phyloP scores from a whole-genome alignment of 2,888 invertebrate species.

The Drosophila quinaria region DNA sequence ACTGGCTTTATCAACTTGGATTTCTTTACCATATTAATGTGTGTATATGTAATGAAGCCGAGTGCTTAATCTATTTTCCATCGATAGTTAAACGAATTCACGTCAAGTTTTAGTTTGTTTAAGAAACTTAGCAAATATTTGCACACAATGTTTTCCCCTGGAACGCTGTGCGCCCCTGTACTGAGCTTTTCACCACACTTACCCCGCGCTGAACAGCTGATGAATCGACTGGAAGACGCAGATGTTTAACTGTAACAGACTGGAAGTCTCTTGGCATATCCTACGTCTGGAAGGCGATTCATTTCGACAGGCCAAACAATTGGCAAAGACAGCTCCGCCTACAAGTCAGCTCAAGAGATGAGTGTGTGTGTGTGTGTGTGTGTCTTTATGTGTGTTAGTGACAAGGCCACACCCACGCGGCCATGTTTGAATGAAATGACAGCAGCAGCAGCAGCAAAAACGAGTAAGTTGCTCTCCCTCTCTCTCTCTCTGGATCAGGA shows the following conservation, averaged over 20 bases:
- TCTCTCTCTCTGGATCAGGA: conserved; percentile 36
- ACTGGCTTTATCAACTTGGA: background rate
- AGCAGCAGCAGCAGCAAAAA: conserved; percentile 45
- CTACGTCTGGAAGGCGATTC: conserved; percentile 57
- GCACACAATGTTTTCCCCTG: conserved; percentile 7
- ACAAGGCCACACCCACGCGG: conserved; percentile 85
- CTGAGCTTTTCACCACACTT: conserved; percentile 71
- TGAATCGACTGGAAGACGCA: conserved; percentile 67
- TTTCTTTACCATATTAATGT: conserved; percentile 1
- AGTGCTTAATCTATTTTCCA: conserved; percentile 11
- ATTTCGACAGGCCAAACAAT: conserved; percentile 61
- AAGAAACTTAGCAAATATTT: conserved; percentile 35
- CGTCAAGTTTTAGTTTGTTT: conserved; percentile 16
- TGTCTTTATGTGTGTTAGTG: conserved; percentile 24
- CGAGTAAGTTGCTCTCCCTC: conserved; percentile 55
- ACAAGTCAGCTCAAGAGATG: conserved; percentile 39
- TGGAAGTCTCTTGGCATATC: conserved; percentile 39
- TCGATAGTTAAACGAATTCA: conserved; percentile 4
- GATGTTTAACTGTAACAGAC: conserved; percentile 26
- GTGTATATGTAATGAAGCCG: conserved; percentile 9
- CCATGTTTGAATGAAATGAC: conserved; percentile 83
- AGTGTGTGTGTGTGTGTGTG: conserved; percentile 18
- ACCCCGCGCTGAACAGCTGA: conserved; percentile 67
- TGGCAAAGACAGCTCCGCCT: conserved; percentile 71
- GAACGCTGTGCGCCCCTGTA: conserved; percentile 8